Evolutionary conservation across 1,140 invertebrate genomes (phyloP), one percentile per base, ranked within the genome.

Genomic region (Zaprionus ornatus): DNA sequence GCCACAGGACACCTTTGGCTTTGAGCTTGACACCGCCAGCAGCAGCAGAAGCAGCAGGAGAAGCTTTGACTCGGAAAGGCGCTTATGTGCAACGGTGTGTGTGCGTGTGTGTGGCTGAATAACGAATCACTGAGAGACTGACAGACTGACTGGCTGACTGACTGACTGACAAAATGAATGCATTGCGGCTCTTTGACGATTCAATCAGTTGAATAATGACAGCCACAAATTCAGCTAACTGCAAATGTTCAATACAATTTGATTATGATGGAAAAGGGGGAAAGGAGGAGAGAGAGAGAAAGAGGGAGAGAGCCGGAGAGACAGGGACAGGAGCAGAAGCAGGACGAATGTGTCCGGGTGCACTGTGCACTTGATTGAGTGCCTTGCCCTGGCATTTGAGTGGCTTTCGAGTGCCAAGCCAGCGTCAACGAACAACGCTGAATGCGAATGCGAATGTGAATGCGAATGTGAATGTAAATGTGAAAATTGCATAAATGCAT

Each of bases 401-500:
- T 87, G 84, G 84, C 84, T 87, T 87, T 87, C 40, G 70, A 77
- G 74, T 77, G 70, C 69, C 85, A 82, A 84, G 71, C 52, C 52
- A 67, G 69, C 60, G 72, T 61, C 83, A 79, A 72, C 71, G 68
- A 79, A 67, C 66, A 71, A 50, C 69, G 77, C 63, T 77, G 63
- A 77, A 80, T 77, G 40, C 40, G 40, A 45, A 42, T 42, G 15
- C 15, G 37, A 42, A 45, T 42, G 40, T 73, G 40, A 45, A 42
- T 42, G 15, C 15, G 37, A 42, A 45, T 42, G 40, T 73, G 9
- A 10, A 29, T 32, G 29, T 32, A 32, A 32, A 32, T 32, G 84
- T 77, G 84, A 87, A 87, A 87, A 87, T 87, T 87, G 84, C 84
- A 87, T 90, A 88, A 87, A 87, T 87, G 85, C 84, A 88, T 87